These are phyloP conservation scores for Eupithecia subfuscata DNA, from an alignment of 2,888 invertebrate genomes.

Conservation along the genomic window DNA sequence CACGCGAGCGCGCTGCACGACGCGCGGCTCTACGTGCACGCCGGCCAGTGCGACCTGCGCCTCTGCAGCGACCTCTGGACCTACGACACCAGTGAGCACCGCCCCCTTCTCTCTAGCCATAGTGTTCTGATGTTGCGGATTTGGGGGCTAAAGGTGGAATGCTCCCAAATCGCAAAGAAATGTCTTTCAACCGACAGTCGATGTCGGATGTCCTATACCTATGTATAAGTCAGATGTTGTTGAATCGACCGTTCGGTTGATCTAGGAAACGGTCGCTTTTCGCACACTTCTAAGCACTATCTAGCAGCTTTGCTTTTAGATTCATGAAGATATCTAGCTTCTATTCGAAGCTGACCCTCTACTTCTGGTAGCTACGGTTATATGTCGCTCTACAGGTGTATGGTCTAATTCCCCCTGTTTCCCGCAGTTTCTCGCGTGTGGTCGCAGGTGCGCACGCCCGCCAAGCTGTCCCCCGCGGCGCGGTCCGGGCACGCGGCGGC, in stretches of 20 bases:
- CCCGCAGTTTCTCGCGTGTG: slow-evolving; percentile 85
- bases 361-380: not conserved
- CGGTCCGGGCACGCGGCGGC: slow-evolving; percentile 92
- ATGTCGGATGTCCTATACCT: too few species aligned
- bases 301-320: too few species aligned
- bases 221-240: not conserved
- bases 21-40: slow-evolving; percentile 93
- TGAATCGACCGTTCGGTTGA: not conserved
- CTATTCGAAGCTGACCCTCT: too few species aligned
- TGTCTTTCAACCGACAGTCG: too few species aligned
- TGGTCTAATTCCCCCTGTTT: too few species aligned
- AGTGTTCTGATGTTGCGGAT: not conserved
- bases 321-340: too few species aligned
- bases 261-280: not conserved
- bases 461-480: slow-evolving; percentile 87
- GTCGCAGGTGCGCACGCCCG: slow-evolving; percentile 85
- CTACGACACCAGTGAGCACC: slow-evolving; percentile 87
- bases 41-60: slow-evolving; percentile 93
- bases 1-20: slow-evolving; percentile 92
- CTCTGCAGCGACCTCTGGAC: slow-evolving; percentile 91
- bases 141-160: too few species aligned
- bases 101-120: not conserved
- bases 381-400: not conserved
- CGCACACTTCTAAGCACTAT: too few species aligned
- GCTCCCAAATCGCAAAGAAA: too few species aligned